Base-by-base conservation (phyloP, 2,888 invertebrate genomes). In the Euplagia quadripunctaria region DNA sequence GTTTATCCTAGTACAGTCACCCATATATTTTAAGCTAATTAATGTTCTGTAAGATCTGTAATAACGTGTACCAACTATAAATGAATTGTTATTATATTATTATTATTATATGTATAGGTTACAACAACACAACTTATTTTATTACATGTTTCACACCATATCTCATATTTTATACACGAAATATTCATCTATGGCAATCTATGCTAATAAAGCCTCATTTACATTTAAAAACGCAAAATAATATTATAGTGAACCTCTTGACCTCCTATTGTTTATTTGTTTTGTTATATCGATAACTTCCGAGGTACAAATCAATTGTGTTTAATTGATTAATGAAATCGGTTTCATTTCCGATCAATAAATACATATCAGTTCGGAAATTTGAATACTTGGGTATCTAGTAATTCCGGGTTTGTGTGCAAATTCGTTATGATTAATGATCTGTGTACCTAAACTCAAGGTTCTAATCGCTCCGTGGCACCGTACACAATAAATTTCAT, bases 321-420 rank as follows among this genome's bases (percentile, higher is more conserved):
- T 73, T 42, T 64, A 73, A 77, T 73, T 73, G 67, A 70, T 77
- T 68, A 64, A 70, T 16, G 42, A 16, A 66, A 79, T 71, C 41
- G 70, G 68, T 85, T 79, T 74, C 73, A 71, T 73, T 69, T 73
- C 61, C 65, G 69, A 41, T 63, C 67, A 64, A 69, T 75, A 9
- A 67, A 75, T 80, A 43, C 64, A 71, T 77, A 58, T 31, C 31
- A 46, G n/a, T 65, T 76, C 77, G 79, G 84, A 81, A 77, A 77
- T 77, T 58, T 73, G 71, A 76, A 8, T 46, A 82, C 77, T 49
- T 41, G 11, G 52, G 70, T 71, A 20, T 70, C 64, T 64, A 66
- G 64, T 69, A 65, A 76, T 82, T 82, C 75, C 82, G 82, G 70
- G 76, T 76, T 67, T 68, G 64, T 49, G 51, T 61, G 58, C 63